Percentiles rank a stretch among this genome's conserved stretches.
Conservation (phyloP, 2,888 invertebrate genomes). For the Achlya flavicornis region DNA sequence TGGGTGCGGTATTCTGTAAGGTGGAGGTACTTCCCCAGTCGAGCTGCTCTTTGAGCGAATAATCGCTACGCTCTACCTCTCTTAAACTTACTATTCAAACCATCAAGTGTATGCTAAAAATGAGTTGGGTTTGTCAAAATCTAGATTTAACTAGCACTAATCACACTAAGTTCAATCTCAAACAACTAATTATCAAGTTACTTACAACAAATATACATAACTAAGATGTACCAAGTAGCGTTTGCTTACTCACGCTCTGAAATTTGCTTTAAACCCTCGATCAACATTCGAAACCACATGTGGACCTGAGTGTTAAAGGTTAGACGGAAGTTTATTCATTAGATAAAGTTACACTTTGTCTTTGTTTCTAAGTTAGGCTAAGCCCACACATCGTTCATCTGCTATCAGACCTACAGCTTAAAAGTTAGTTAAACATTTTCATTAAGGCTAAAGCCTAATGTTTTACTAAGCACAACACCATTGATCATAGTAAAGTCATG, state of each 20-base stretch:
- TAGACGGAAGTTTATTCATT: slow-evolving; percentile 6
- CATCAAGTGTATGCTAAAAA: too few relatives aligned
- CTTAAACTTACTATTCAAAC: too few relatives aligned
- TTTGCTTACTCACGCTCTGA: slow-evolving; percentile 2
- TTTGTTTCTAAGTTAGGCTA: not conserved
- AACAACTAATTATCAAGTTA: not conserved
- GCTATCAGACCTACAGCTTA: not conserved
- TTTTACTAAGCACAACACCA: too few relatives aligned
- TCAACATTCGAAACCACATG: slow-evolving; percentile 7
- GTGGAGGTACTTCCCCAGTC: too few relatives aligned
- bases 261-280: slow-evolving; percentile 3
- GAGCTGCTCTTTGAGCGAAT: too few relatives aligned
- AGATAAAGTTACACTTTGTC: not conserved
- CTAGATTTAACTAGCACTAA: too few relatives aligned
- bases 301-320: not conserved
- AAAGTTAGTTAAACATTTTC: not conserved
- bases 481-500: too few relatives aligned
- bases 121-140: slow-evolving; percentile 30
- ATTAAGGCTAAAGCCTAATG: too few relatives aligned
- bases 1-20: too few relatives aligned
- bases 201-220: not conserved
- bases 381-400: slow-evolving; percentile 4
- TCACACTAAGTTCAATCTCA: not conserved
- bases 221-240: not conserved
- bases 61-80: too few relatives aligned